Conservation (phyloP, 2,888 invertebrate genomes). For the Allophyes oxyacanthae region DNA sequence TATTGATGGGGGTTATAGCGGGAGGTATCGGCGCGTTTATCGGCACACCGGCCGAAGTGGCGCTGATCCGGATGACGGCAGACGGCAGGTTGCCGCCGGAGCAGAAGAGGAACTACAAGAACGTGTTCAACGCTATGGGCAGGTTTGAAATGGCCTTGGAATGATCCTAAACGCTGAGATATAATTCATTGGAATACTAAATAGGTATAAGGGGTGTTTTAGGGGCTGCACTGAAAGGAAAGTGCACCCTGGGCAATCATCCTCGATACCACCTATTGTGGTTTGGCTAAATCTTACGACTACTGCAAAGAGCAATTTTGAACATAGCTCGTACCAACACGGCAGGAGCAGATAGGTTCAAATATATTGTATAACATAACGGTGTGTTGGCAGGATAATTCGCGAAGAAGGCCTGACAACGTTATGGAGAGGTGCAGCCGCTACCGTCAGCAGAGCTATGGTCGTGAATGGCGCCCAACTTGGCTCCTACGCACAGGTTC, state of each 20-base stretch:
- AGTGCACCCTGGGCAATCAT: too few relatives aligned
- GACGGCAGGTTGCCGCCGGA: constrained; percentile 97
- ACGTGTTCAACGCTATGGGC: constrained; percentile 96
- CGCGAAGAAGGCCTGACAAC: constrained; percentile 92
- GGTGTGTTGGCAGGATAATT: too few relatives aligned
- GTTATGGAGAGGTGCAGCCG: constrained; percentile 97
- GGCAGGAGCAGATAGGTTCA: too few relatives aligned
- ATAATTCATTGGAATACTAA: too few relatives aligned
- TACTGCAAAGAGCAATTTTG: too few relatives aligned
- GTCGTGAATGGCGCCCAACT: constrained; percentile 99
- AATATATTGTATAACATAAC: too few relatives aligned
- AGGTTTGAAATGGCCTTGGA: constrained; percentile 89
- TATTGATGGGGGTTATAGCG: constrained; percentile 95
- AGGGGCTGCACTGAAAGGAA: too few relatives aligned
- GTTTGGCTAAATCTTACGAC: too few relatives aligned
- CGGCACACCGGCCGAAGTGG: constrained; percentile 99
- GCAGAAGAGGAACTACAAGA: constrained; percentile 97
- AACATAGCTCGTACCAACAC: too few relatives aligned
- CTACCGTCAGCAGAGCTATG: constrained; percentile 97
- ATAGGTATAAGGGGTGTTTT: too few relatives aligned
- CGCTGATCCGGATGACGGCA: constrained; percentile 99
- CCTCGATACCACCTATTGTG: too few relatives aligned
- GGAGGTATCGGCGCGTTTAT: constrained; percentile 97
- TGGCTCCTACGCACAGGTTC: constrained; percentile 97
- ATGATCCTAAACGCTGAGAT: too few relatives aligned